A percentile compares a stretch with the other conserved stretches of the same genome.
These are phyloP conservation scores for Drosophila nigritarsus DNA, from an alignment of 2,888 invertebrate genomes.

Conservation along the genomic window DNA sequence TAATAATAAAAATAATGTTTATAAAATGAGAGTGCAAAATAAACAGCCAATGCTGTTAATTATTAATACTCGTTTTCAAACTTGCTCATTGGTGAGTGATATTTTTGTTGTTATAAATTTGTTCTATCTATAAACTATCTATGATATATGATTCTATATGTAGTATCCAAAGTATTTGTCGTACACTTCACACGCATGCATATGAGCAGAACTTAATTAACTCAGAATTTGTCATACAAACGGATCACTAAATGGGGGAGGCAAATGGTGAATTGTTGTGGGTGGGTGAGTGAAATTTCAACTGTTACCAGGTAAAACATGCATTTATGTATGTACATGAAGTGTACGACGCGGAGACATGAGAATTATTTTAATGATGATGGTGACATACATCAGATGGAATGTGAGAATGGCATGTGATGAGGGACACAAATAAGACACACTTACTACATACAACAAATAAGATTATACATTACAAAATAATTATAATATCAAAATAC, in stretches of 20 bases:
- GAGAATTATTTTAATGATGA: constrained; percentile 1
- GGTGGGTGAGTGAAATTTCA: constrained; percentile 16
- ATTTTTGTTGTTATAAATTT: constrained; percentile 30
- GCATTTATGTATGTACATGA: constrained; percentile 32
- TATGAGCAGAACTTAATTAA: constrained; percentile 6
- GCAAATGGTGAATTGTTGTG: constrained; percentile 1
- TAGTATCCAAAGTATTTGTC: constrained; percentile 24
- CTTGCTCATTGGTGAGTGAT: constrained; percentile 13
- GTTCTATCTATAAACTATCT: constrained; percentile 37
- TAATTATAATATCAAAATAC: constrained; percentile 38
- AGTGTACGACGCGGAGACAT: constrained; percentile 28
- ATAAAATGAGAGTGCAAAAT: constrained; percentile 36
- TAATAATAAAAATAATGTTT: constrained; percentile 33
- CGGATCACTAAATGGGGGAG: constrained; percentile 7
- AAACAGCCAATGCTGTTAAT: constrained; percentile 25
- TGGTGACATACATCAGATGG: constrained; percentile 9
- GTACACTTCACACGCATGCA: constrained; percentile 48
- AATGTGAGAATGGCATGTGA: constrained; percentile 22
- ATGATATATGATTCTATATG: constrained; percentile 14
- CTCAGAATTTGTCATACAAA: constrained; percentile 22
- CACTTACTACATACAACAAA: constrained; percentile 33
- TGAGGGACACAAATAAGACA: constrained; percentile 1
- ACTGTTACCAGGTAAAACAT: constrained; percentile 41
- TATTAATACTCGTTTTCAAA: constrained; percentile 21
- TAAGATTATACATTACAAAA: constrained; percentile 37